Percentiles rank a stretch among this genome's conserved stretches.
Evolutionary conservation across 2,113 vertebrate species (phyloP).

Genomic region (Hystrix brachyura): DNA sequence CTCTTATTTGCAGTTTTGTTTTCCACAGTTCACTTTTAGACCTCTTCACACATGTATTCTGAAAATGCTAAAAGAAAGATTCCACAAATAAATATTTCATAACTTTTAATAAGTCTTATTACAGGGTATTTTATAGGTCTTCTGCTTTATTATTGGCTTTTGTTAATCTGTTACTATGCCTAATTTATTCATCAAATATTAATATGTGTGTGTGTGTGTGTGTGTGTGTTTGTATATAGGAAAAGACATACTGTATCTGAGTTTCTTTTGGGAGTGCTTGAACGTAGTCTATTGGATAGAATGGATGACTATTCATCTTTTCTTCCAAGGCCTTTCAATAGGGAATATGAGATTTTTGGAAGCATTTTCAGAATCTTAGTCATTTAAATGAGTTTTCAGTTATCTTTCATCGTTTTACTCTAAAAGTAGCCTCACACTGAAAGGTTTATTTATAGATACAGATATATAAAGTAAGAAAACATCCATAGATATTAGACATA

Average conservation of each 20-base stretch:
- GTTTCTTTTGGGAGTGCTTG: background rate
- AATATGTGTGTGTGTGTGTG: background rate
- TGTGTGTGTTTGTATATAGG: background rate
- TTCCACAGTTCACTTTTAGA: background rate
- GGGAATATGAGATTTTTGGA: background rate
- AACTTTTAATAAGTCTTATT: background rate
- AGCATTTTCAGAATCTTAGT: background rate
- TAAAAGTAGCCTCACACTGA: background rate
- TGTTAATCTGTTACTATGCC: background rate
- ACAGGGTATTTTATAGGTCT: background rate
- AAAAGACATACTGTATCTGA: background rate
- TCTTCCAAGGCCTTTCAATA: background rate
- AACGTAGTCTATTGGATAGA: background rate
- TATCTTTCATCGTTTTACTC: background rate
- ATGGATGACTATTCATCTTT: background rate
- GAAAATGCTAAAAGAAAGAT: background rate
- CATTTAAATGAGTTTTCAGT: background rate
- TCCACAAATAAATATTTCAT: background rate
- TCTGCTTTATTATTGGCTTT: background rate
- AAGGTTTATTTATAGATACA: background rate
- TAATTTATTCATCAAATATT: background rate
- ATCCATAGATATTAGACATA: background rate
- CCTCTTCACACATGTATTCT: background rate
- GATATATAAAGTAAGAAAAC: background rate
- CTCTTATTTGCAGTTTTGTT: background rate